phyloP scores from a whole-genome alignment of 1,140 invertebrate species.

The Eupeodes corollae region DNA sequence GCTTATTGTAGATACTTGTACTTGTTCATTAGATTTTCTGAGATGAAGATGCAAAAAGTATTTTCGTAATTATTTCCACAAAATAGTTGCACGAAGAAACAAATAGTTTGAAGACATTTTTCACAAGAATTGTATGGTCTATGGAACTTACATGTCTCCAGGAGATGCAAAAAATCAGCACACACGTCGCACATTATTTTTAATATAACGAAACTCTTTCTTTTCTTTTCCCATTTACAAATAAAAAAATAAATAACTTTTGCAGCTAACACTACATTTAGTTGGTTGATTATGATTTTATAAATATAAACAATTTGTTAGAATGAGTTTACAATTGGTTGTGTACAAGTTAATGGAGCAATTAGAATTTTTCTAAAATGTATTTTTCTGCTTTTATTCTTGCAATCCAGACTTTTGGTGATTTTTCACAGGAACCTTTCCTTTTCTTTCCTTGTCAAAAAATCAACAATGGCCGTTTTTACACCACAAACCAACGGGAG shows the following conservation, averaged over 20 bases:
- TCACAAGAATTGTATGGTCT: not conserved
- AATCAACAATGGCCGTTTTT: not conserved
- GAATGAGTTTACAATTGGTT: too few species aligned
- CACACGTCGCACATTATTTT: slow-evolving; percentile 63
- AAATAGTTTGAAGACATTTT: not conserved
- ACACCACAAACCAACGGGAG: too few species aligned
- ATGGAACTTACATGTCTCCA: slow-evolving; percentile 57
- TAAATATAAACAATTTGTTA: too few species aligned
- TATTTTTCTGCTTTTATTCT: not conserved
- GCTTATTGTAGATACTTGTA: not conserved
- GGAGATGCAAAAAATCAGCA: slow-evolving; percentile 64
- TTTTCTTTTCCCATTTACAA: not conserved
- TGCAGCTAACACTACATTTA: not conserved
- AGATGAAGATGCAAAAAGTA: not conserved
- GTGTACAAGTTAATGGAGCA: too few species aligned
- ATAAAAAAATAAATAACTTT: not conserved
- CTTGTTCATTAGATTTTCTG: not conserved
- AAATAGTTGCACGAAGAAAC: not conserved
- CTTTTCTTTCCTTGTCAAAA: not conserved
- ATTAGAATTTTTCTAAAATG: too few species aligned
- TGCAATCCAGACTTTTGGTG: not conserved
- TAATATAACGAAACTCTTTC: not conserved
- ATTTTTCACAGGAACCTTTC: not conserved
- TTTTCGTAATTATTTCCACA: not conserved
- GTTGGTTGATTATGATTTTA: too few species aligned